phyloP scores from a whole-genome alignment of 2,113 vertebrate genomes.

The Eudyptes chrysolophus region DNA sequence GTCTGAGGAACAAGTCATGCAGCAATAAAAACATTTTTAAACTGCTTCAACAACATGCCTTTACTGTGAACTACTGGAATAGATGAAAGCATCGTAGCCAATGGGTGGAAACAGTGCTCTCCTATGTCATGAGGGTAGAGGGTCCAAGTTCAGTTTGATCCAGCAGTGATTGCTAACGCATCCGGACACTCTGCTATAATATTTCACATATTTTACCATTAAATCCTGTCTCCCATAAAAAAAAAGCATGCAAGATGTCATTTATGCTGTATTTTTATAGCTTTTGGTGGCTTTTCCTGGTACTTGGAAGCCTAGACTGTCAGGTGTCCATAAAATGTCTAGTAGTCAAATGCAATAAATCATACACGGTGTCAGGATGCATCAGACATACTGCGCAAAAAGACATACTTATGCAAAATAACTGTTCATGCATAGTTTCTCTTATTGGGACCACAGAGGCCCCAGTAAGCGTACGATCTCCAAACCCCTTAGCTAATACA shows the following conservation, averaged over 20 bases:
- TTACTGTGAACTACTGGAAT: not conserved
- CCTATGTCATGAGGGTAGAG: not conserved
- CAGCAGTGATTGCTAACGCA: not conserved
- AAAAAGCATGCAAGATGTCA: not conserved
- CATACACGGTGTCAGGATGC: no score
- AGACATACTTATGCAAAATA: not conserved
- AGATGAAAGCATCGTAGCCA: not conserved
- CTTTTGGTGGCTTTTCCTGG: not conserved
- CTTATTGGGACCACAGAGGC: not conserved
- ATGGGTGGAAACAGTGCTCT: not conserved
- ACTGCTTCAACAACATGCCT: not conserved
- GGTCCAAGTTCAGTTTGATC: not conserved
- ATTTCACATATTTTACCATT: not conserved
- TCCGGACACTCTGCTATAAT: not conserved
- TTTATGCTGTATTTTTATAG: not conserved
- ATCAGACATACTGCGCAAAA: not conserved
- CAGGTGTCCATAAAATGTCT: not conserved
- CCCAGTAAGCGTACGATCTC: rapidly evolving
- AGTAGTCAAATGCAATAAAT: not conserved
- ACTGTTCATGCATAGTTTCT: not conserved
- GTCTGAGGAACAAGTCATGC: not conserved
- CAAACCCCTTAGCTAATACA: not conserved
- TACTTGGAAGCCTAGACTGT: not conserved
- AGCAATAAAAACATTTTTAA: not conserved
- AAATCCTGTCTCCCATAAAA: not conserved